Evolutionary conservation across 2,797 vertebrate genomes (phyloP).

Genomic region (Erpetoichthys calabaricus): DNA sequence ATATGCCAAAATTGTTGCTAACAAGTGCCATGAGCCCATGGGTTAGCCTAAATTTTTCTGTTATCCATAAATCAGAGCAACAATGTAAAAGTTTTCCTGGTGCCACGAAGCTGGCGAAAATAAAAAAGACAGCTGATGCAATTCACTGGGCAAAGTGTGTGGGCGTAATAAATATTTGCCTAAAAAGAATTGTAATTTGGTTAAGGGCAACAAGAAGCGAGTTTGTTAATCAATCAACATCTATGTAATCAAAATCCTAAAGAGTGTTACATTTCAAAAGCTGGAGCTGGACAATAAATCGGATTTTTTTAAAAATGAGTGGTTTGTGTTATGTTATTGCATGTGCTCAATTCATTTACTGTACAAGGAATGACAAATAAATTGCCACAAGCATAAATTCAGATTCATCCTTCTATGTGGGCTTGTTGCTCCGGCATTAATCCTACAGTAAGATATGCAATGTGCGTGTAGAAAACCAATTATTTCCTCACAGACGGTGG

Average conservation of each 20-base stretch:
- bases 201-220: background rate
- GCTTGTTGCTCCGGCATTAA: slow-evolving; percentile 6
- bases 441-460: background rate
- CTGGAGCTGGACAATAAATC: slow-evolving; percentile 1
- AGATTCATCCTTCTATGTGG: background rate
- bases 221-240: slow-evolving; percentile 10
- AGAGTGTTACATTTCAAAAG: slow-evolving; percentile 7
- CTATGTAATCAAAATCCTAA: slow-evolving; percentile 4
- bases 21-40: too few relatives aligned
- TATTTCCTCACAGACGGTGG: background rate
- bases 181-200: slow-evolving; percentile 9
- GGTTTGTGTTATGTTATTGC: background rate
- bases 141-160: background rate
- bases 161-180: background rate
- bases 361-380: background rate
- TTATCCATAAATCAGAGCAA: too few relatives aligned
- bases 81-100: too few relatives aligned
- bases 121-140: background rate
- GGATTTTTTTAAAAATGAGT: background rate
- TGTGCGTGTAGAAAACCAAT: background rate
- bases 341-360: background rate
- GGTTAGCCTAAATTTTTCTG: too few relatives aligned
- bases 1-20: too few relatives aligned
- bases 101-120: background rate
- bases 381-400: slow-evolving; percentile 2